Conservation (phyloP, 2,113 vertebrate genomes). For the Bombycilla garrulus region DNA sequence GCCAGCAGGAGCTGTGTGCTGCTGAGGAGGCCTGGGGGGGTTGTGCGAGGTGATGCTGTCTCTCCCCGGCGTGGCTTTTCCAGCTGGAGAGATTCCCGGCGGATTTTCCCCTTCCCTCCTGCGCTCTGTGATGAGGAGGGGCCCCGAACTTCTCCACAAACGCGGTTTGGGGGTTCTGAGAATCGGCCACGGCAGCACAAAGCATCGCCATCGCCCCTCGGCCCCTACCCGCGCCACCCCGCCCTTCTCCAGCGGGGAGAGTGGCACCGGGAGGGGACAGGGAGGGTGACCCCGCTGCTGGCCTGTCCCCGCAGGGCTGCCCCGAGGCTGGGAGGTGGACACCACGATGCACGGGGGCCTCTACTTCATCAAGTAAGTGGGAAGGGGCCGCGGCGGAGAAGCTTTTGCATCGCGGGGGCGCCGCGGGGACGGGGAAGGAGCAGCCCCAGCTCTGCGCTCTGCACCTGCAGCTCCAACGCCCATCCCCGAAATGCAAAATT, state of each 20-base stretch:
- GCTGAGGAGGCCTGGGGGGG: background rate
- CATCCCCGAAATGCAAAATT: background rate
- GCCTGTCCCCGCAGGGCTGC: slow-evolving; percentile 65
- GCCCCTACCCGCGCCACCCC: background rate
- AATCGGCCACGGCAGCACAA: rapidly evolving
- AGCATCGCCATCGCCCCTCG: rapidly evolving
- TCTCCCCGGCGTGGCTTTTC: rapidly evolving
- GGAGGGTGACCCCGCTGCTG: background rate
- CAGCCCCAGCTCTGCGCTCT: background rate
- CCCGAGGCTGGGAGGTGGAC: slow-evolving; percentile 77
- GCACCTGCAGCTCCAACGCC: background rate
- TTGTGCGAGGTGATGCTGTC: rapidly evolving
- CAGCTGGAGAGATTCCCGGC: background rate
- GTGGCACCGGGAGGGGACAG: rapidly evolving
- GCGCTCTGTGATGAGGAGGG: background rate
- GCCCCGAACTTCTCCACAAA: background rate
- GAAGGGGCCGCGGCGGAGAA: background rate
- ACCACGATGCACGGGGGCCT: slow-evolving; percentile 66
- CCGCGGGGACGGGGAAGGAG: background rate
- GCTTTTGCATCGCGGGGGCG: background rate
- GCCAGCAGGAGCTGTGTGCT: background rate
- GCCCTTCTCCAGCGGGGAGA: background rate
- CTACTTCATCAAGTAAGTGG: slow-evolving; percentile 81
- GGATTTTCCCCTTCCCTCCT: background rate
- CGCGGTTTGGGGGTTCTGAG: rapidly evolving